phyloP scores from a whole-genome alignment of 1,140 invertebrate genomes.

The Melanaphis sacchari region DNA sequence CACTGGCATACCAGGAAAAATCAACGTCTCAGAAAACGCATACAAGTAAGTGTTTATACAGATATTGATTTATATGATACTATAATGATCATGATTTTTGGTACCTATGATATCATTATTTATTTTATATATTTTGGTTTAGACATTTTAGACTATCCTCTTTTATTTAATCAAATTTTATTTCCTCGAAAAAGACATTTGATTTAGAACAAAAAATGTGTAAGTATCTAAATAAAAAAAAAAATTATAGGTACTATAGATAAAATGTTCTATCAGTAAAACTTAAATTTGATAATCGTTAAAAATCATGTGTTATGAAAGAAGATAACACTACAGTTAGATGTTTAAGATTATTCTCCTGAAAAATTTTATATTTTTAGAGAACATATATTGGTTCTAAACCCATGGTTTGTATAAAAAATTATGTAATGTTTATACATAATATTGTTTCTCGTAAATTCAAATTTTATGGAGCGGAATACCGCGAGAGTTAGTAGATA shows the following conservation, averaged over 20 bases:
- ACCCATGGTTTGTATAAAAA: background rate
- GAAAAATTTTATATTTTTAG: background rate
- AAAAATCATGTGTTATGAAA: background rate
- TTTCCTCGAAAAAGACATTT: too few species aligned
- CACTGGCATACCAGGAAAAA: slow-evolving; percentile 86
- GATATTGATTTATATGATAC: background rate
- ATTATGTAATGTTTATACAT: background rate
- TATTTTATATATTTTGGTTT: too few species aligned
- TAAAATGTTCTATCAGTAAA: background rate
- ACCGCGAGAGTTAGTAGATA: background rate
- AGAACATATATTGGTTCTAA: background rate
- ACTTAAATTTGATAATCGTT: background rate
- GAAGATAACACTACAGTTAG: background rate
- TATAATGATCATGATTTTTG: background rate
- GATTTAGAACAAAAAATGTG: too few species aligned
- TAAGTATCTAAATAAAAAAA: too few species aligned
- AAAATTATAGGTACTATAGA: too few species aligned
- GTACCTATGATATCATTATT: background rate
- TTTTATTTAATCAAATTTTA: background rate
- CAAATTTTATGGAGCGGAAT: background rate
- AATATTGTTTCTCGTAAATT: background rate
- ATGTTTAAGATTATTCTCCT: background rate
- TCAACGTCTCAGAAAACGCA: slow-evolving; percentile 93
- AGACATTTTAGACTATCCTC: background rate
- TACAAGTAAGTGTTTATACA: slow-evolving; percentile 76